phyloP scores from a whole-genome alignment of 92 coral and sea anemone genomes.

The Galaxea fascicularis region DNA sequence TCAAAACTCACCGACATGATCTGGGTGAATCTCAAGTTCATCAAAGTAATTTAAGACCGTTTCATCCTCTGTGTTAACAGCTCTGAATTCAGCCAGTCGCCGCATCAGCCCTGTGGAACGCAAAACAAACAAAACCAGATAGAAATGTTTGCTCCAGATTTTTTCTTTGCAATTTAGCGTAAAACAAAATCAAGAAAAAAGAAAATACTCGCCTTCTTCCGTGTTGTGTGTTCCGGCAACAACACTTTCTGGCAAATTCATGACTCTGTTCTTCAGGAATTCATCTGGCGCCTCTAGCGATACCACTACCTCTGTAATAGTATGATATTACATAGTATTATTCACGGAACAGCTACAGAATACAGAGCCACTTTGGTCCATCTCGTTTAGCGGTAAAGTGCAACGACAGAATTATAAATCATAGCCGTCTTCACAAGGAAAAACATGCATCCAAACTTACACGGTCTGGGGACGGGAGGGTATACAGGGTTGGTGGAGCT shows the following conservation, averaged over 20 bases:
- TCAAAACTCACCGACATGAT: conserved; percentile 76
- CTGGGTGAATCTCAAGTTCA: conserved; percentile 98
- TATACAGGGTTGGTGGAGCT: too few relatives aligned
- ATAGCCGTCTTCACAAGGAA: too few relatives aligned
- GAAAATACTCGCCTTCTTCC: conserved; percentile 80
- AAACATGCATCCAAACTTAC: too few relatives aligned
- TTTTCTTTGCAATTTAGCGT: not conserved
- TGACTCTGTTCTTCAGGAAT: conserved; percentile 90
- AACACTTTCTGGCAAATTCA: conserved; percentile 97
- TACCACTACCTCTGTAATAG: conserved; percentile 81
- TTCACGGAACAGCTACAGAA: too few relatives aligned
- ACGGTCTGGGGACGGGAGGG: too few relatives aligned
- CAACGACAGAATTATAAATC: too few relatives aligned
- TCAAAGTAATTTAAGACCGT: conserved; percentile 96
- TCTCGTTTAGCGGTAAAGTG: too few relatives aligned
- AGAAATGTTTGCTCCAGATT: not conserved
- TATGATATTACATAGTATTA: not conserved
- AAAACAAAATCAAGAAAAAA: not conserved
- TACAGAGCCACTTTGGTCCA: too few relatives aligned
- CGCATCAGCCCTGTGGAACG: conserved; percentile 77
- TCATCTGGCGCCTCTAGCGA: conserved; percentile 95
- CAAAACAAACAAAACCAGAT: not conserved
- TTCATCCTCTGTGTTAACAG: conserved; percentile 94
- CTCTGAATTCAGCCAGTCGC: conserved; percentile 92
- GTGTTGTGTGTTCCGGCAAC: conserved; percentile 99